Evolutionary conservation across 2,797 vertebrate species (phyloP).

Genomic region (Nannoperca obscura): DNA sequence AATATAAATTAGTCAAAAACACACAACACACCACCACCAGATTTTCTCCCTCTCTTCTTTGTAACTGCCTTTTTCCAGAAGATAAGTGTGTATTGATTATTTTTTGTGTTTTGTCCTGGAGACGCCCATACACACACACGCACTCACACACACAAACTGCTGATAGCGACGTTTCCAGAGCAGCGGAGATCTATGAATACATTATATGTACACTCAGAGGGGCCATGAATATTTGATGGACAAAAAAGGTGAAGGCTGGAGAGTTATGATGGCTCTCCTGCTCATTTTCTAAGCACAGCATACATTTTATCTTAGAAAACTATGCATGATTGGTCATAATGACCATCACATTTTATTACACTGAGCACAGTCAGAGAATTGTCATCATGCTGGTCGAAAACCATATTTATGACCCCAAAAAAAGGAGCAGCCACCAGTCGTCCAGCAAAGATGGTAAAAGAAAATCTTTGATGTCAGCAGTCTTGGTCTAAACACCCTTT

Average conservation of each 20-base stretch:
- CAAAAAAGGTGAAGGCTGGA: conserved; percentile 65
- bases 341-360: not conserved
- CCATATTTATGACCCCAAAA: not conserved
- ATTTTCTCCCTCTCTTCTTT: conserved; percentile 6
- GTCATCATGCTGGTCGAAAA: not conserved
- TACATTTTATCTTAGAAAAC: conserved; percentile 19
- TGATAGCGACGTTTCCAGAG: conserved; percentile 69
- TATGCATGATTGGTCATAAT: not conserved
- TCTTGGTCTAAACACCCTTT: not conserved
- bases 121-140: conserved; percentile 15
- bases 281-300: conserved; percentile 23
- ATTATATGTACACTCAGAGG: conserved; percentile 69
- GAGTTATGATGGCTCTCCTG: conserved; percentile 36
- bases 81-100: conserved; percentile 70
- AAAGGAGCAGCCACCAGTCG: not conserved
- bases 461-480: not conserved
- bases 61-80: conserved; percentile 31
- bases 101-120: conserved; percentile 51
- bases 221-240: conserved; percentile 80
- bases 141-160: conserved; percentile 62
- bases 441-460: not conserved
- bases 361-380: not conserved
- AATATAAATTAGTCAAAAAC: not conserved
- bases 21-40: conserved; percentile 5
- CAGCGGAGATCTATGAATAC: conserved; percentile 70